Conservation (phyloP, 2,888 invertebrate genomes). For the Hypolimnas misippus region DNA sequence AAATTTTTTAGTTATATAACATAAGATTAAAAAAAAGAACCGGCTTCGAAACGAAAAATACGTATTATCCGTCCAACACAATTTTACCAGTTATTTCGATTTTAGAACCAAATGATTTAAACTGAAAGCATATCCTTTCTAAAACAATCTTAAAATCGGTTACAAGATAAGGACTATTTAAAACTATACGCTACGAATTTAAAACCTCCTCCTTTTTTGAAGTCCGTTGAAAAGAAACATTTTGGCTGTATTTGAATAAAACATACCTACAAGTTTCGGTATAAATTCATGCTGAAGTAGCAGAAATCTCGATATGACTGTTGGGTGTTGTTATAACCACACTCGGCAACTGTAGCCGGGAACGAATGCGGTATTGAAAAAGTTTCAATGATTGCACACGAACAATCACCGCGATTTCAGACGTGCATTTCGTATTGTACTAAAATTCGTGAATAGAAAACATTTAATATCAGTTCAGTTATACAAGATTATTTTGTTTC, state of each 20-base stretch:
- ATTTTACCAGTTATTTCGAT: too few species aligned
- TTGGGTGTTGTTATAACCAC: conserved; percentile 11
- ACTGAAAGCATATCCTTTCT: too few species aligned
- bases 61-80: too few species aligned
- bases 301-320: conserved; percentile 15
- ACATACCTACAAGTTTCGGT: background rate
- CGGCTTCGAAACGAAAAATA: too few species aligned
- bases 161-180: too few species aligned
- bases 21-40: too few species aligned
- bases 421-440: conserved; percentile 44
- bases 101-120: too few species aligned
- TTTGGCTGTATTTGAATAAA: conserved; percentile 1
- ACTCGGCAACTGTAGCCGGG: conserved; percentile 39
- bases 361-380: conserved; percentile 57
- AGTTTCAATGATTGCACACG: conserved; percentile 59
- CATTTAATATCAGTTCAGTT: background rate
- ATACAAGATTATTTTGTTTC: background rate
- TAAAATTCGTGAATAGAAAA: background rate
- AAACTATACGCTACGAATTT: too few species aligned
- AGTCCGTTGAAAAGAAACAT: too few species aligned
- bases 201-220: too few species aligned
- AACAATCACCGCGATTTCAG: conserved; percentile 50
- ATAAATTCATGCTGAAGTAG: background rate
- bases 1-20: too few species aligned
- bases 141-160: too few species aligned